Base-by-base conservation (phyloP, 2,888 invertebrate genomes). In the Harpagoxenus sublaevis region DNA sequence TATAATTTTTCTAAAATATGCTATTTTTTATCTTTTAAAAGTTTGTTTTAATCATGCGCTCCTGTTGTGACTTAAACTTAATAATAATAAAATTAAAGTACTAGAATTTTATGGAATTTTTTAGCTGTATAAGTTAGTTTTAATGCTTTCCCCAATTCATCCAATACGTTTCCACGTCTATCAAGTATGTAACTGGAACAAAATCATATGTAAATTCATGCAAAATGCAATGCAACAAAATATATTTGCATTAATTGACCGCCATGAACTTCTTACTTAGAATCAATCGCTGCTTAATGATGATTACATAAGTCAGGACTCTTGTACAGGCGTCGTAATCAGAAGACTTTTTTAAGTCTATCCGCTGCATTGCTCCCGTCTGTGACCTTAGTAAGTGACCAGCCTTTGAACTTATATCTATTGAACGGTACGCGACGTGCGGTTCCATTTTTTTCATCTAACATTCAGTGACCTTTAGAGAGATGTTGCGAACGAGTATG, bases 361-460 rank as follows among this genome's bases (percentile, higher is more conserved):
- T 48, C 9, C 74, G 31, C 35, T 60, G 73, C 60, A 45, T 57
- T 39, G 48, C 35, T 73, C 39, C 28, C 48, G 48, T 73, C 60
- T 66, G 28, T 81, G 74, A 74, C 60, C 79, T 81, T 81, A 79
- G 35, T 18, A 31, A 75, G 10, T 48, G 60, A 8, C 12, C 9
- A 81, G 79, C 75, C 75, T 74, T 81, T 81, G 79, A 60, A 81
- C 35, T 53, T 81, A 68, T 31, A 18, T 51, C 23, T 81, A 60
- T 73, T 45, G 78, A 71, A 71, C 78, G 63, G 0, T 60, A 60
- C 62, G 77, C 31, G 66, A 15, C 42, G 57, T 48, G 35, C 60
- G 74, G 18, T 81, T 60, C 79, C 79, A 81, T 81, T 51, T 81
- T 66, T 73, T 79, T 48, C 48, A 31, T 15, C 45, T 45, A 70